Percentiles rank a stretch among this genome's conserved stretches.
phyloP scores from a whole-genome alignment of 2,797 vertebrate genomes.

The Phataginus tricuspis region DNA sequence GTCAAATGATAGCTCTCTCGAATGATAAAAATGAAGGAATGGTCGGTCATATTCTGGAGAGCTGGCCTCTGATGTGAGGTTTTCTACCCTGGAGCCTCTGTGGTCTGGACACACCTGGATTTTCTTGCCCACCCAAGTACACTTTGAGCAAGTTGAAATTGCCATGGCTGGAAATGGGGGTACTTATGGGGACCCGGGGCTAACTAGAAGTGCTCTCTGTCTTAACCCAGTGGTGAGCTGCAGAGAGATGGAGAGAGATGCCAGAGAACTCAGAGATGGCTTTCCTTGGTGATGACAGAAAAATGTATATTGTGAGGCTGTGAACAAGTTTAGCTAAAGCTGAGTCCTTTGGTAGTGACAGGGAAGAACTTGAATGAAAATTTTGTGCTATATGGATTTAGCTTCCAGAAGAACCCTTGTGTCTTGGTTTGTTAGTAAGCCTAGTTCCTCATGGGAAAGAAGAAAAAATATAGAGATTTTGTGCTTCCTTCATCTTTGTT shows the following conservation, averaged over 20 bases:
- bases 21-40: neutral
- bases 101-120: neutral
- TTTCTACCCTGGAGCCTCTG: neutral
- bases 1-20: neutral
- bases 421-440: neutral
- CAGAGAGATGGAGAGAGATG: neutral
- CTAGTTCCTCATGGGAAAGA: neutral
- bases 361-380: neutral
- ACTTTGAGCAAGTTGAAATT: neutral
- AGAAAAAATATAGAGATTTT: neutral
- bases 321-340: neutral
- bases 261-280: neutral
- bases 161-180: neutral
- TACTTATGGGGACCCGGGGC: neutral
- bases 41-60: neutral
- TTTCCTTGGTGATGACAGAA: neutral
- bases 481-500: neutral
- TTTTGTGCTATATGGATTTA: neutral
- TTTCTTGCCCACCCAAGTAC: neutral
- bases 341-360: neutral
- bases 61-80: neutral
- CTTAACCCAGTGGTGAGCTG: rapidly evolving
- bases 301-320: neutral
- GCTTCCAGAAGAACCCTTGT: neutral
- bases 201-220: neutral